phyloP scores from a whole-genome alignment of 64 coral and sea anemone genomes.

The Astreopora myriophthalma region DNA sequence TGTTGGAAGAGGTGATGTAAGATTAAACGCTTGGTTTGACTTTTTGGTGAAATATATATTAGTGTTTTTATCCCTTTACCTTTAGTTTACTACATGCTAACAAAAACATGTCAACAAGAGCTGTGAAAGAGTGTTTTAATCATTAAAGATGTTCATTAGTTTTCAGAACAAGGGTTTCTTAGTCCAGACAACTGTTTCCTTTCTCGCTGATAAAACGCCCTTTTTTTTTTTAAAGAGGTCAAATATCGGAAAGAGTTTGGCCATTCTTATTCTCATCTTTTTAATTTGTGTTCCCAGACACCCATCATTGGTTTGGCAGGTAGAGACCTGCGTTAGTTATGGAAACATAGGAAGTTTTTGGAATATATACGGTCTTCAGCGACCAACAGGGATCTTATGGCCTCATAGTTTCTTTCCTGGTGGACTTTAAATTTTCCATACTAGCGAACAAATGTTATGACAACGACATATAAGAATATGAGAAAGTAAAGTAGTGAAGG shows the following conservation, averaged over 20 bases:
- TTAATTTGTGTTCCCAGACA: background rate
- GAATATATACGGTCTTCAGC: background rate
- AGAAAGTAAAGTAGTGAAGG: background rate
- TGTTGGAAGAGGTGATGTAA: conserved; percentile 12
- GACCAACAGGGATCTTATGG: background rate
- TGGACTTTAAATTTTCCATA: no score
- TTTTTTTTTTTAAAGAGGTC: background rate
- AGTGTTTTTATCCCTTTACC: background rate
- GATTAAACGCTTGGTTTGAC: conserved; percentile 12
- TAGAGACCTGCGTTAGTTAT: background rate
- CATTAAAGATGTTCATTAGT: background rate
- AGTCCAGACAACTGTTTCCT: background rate
- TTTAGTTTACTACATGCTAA: background rate
- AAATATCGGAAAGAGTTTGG: background rate
- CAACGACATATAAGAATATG: background rate
- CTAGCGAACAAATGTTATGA: background rate
- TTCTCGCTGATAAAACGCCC: background rate
- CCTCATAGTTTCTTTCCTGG: background rate
- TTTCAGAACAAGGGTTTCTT: no score
- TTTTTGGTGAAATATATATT: conserved; percentile 13
- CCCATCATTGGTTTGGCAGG: background rate
- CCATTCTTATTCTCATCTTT: background rate
- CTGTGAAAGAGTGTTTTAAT: background rate
- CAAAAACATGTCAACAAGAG: background rate
- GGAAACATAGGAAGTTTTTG: background rate